A percentile compares a stretch with the other conserved stretches of the same genome.
phyloP scores from a whole-genome alignment of 1,140 invertebrate genomes.

The Zaprionus ghesquierei region DNA sequence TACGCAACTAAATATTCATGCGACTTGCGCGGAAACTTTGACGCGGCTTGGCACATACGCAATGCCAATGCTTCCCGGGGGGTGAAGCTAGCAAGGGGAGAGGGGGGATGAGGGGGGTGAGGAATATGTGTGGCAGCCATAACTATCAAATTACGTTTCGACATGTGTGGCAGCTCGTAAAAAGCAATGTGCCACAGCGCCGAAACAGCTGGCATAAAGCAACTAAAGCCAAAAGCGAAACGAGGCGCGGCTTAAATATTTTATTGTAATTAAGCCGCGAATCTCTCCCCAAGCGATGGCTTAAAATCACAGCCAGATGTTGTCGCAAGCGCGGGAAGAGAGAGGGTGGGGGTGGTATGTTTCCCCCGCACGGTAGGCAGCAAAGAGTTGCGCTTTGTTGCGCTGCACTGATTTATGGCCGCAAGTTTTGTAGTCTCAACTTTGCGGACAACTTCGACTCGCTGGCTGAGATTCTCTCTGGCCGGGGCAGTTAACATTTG shows the following conservation, averaged over 20 bases:
- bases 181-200: slow-evolving; percentile 40
- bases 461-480: slow-evolving; percentile 2
- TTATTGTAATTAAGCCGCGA: slow-evolving; percentile 69
- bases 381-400: slow-evolving; percentile 14
- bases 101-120: background rate
- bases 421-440: slow-evolving; percentile 47
- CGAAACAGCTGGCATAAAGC: slow-evolving; percentile 46
- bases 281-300: slow-evolving; percentile 57
- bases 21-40: slow-evolving; percentile 50
- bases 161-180: slow-evolving; percentile 58
- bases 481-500: slow-evolving; percentile 68
- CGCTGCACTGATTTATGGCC: slow-evolving; percentile 56
- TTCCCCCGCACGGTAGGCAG: too few relatives aligned
- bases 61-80: background rate
- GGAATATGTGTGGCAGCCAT: slow-evolving; percentile 17
- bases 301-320: slow-evolving; percentile 42
- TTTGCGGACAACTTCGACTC: background rate
- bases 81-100: background rate
- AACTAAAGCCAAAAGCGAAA: slow-evolving; percentile 9
- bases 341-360: background rate
- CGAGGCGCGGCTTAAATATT: slow-evolving; percentile 61
- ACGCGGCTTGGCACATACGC: slow-evolving; percentile 5
- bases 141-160: slow-evolving; percentile 74
- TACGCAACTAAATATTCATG: slow-evolving; percentile 80
- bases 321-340: background rate